Base-by-base conservation (phyloP, 2,797 vertebrate genomes). In the Momotus momota region DNA sequence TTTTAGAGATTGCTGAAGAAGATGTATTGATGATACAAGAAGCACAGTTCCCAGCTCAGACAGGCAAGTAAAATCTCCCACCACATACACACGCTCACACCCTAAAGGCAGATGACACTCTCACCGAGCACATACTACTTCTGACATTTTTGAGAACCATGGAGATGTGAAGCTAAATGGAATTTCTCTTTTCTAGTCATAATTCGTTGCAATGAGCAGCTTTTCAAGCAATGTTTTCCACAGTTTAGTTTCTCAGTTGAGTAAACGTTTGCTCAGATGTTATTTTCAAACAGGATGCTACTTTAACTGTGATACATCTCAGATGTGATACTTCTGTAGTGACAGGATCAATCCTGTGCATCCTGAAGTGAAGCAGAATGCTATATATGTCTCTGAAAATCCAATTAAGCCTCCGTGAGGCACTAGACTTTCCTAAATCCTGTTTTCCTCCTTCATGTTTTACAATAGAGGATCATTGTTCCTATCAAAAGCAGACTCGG, bases 391-490 rank as follows among this genome's bases (percentile, higher is more conserved):
- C 58, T 80, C 82, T 91, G 82, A 93, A 97, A 98, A 97, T 94
- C 81, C 77, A 96, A 97, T 98, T 97, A 97, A 72, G 61, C 41
- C 65, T 93, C 80, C 96, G 90, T 95, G 75, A 91, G 74, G 81
- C 92, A 95, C 91, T 96, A 87, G 91, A 78, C 82, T 96, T 96
- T 55, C 65, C 95, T 84, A 96, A 94, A 96, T 96, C 87, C 83
- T 70, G 91, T 93, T 97, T 95, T 93, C 89, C 70, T 88, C 78
- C 96, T 95, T 94, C 84, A 57, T 90, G 52, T 95, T 95, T 93
- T 90, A 96, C 85, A 93, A 97, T 96, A 97, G 94, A 95, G 90
- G 93, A 91, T 91, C 97, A 97, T 98, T 98, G 98, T 98, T 97
- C 80, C 83, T 91, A 58, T 46, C 14, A 12, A 96, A 83, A 96